Evolutionary conservation across 2,797 vertebrate genomes (phyloP), one percentile per base, ranked within the genome.

Genomic region (Coluber constrictor): DNA sequence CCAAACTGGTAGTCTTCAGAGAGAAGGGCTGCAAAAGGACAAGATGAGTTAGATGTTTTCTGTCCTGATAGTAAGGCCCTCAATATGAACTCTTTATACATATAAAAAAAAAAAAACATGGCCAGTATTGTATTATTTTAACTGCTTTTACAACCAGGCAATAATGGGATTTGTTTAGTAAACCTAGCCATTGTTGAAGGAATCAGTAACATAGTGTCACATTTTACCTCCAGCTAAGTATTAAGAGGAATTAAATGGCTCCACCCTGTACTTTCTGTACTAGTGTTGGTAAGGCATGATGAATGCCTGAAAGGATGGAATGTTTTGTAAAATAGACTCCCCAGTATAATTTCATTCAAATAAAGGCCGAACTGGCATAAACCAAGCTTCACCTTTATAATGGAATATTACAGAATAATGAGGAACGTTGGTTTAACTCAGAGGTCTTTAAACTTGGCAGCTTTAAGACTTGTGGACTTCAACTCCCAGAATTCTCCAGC

Each of bases 1-100:
- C 89, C 83, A 95, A 93, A 96, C 96, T 95, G 86, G 96, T 95
- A 61, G 94, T 51, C 95, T 94, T 88, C 61, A 91, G 43, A 27
- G 29, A 55, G 63, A 61, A 89, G 12, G n/a, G 27, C 11, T 74
- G 83, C 16, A 59, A 87, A 59, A 86, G 55, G 61, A 93, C 32
- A 9, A 4, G 4, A 92, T 37, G 29, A 93, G 92, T 0, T 87
- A 87, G 0, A 2, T 8, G 86, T 55, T 61, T 25, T 89, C 29
- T 92, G 57, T 25, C 23, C 43, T 47, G 23, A 47, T 25, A 47
- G 79, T 83, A 83, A 47, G 11, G 79, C 20, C 79, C 4, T 23
- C 10, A 83, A 43, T 12, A 83, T 47, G 20, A 47, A 25, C 32
- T 18, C 70, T 83, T 12, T 47, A 47, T 47, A 16, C 37, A 37